Conservation (phyloP, 1,140 invertebrate species). For the Triops cancriformis region DNA sequence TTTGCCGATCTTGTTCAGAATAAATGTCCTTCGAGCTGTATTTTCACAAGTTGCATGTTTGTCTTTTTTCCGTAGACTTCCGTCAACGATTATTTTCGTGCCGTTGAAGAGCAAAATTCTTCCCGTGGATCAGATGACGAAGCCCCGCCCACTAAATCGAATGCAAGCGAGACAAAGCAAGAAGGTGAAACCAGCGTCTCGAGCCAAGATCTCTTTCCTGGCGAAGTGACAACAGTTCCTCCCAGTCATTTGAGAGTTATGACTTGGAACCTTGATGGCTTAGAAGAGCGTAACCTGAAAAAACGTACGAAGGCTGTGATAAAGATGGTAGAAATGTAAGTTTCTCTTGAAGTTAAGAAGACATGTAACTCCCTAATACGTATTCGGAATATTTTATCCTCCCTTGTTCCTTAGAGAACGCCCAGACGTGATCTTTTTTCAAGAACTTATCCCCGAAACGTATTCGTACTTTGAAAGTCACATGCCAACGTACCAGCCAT, state of each 20-base stretch:
- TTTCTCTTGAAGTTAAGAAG: conserved; percentile 27
- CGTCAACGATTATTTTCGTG: conserved; percentile 44
- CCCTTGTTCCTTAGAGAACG: conserved; percentile 41
- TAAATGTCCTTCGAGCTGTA: too few species aligned
- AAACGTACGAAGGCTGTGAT: conserved; percentile 46
- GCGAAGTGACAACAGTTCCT: conserved; percentile 33
- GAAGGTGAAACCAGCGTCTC: not conserved
- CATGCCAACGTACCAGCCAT: conserved; percentile 39
- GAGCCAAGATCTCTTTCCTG: conserved; percentile 20
- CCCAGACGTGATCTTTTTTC: conserved; percentile 53
- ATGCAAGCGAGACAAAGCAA: conserved; percentile 34
- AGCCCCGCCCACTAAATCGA: conserved; percentile 34
- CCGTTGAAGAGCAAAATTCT: conserved; percentile 33
- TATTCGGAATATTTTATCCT: not conserved
- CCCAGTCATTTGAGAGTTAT: conserved; percentile 41
- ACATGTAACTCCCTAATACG: conserved; percentile 24
- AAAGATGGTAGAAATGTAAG: conserved; percentile 44
- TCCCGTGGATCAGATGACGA: conserved; percentile 32
- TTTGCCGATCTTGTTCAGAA: too few species aligned
- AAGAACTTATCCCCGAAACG: conserved; percentile 49
- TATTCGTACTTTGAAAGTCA: conserved; percentile 38
- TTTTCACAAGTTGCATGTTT: not conserved
- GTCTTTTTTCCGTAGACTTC: conserved; percentile 36
- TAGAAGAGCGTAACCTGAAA: conserved; percentile 46
- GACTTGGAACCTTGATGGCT: conserved; percentile 56